Conservation (phyloP, 1,140 invertebrate species). For the Apis florea region DNA sequence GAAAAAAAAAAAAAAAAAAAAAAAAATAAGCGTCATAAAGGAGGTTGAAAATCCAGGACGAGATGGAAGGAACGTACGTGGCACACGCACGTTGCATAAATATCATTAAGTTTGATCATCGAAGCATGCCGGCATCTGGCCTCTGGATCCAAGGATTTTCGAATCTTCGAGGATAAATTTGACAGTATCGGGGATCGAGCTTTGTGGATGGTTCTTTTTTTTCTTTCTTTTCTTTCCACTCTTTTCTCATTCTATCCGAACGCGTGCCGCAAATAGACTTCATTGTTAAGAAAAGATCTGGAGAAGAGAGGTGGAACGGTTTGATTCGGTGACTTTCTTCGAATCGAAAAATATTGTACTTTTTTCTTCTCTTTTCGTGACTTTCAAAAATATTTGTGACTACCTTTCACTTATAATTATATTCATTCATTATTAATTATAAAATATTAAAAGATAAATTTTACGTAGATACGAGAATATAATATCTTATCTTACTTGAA, state of each 20-base stretch:
- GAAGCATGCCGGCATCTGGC: slow-evolving; percentile 59
- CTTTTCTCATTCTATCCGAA: slow-evolving; percentile 13
- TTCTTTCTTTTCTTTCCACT: slow-evolving; percentile 36
- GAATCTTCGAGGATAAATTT: slow-evolving; percentile 60
- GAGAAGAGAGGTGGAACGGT: background rate
- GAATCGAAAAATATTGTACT: background rate
- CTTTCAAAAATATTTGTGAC: background rate
- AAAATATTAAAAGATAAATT: no score
- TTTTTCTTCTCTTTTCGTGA: background rate
- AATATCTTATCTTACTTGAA: no score
- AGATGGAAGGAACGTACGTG: slow-evolving; percentile 5
- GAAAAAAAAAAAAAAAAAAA: no score
- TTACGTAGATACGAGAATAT: no score
- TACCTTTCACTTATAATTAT: no score
- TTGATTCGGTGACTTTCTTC: slow-evolving; percentile 35
- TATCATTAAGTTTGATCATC: slow-evolving; percentile 64
- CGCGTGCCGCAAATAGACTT: slow-evolving; percentile 47
- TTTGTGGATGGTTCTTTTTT: slow-evolving; percentile 40
- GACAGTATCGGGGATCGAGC: slow-evolving; percentile 50
- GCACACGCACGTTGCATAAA: slow-evolving; percentile 63
- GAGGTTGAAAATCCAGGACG: slow-evolving; percentile 39
- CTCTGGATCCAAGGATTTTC: slow-evolving; percentile 42
- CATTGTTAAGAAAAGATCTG: slow-evolving; percentile 30
- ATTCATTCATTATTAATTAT: no score
- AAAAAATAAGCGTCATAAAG: slow-evolving; percentile 51